Evolutionary conservation across 2,888 invertebrate species (phyloP).

Genomic region (Sicus ferrugineus): DNA sequence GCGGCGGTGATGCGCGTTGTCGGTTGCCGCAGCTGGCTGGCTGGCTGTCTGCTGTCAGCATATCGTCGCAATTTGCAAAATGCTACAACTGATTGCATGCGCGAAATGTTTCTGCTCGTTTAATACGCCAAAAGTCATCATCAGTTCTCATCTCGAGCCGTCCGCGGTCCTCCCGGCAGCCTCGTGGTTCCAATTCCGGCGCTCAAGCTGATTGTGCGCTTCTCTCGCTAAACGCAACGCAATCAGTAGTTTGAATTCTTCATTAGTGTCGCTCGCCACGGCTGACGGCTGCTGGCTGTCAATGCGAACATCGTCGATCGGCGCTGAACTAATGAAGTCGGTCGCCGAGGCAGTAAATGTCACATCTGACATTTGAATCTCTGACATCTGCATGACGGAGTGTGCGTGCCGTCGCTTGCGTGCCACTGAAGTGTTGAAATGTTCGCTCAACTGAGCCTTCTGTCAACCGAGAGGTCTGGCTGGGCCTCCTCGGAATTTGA

Average conservation of each 20-base stretch:
- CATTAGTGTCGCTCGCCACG: slow-evolving; percentile 18
- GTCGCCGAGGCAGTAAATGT: background rate
- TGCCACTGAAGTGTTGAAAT: too few relatives aligned
- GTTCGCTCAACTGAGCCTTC: too few relatives aligned
- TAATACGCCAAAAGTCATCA: slow-evolving; percentile 20
- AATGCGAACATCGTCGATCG: background rate
- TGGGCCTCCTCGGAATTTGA: too few relatives aligned
- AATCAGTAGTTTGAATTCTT: slow-evolving; percentile 17
- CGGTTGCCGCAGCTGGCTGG: background rate
- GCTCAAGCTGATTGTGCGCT: slow-evolving; percentile 6
- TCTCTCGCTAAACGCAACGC: slow-evolving; percentile 12
- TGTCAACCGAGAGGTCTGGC: too few relatives aligned
- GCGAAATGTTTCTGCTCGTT: slow-evolving; percentile 6
- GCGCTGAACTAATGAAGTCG: slow-evolving; percentile 9
- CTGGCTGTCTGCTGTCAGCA: slow-evolving; percentile 25
- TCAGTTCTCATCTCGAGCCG: background rate
- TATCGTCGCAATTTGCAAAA: slow-evolving; percentile 26
- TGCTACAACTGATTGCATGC: slow-evolving; percentile 21
- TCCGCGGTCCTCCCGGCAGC: background rate
- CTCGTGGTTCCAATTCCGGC: slow-evolving; percentile 12
- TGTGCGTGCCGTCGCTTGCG: too few relatives aligned
- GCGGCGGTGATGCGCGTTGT: background rate
- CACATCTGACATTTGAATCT: slow-evolving; percentile 14
- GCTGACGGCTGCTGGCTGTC: background rate
- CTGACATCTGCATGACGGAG: too few relatives aligned